Conservation (phyloP, 2,797 vertebrate genomes). For the Cephalopachus bancanus region DNA sequence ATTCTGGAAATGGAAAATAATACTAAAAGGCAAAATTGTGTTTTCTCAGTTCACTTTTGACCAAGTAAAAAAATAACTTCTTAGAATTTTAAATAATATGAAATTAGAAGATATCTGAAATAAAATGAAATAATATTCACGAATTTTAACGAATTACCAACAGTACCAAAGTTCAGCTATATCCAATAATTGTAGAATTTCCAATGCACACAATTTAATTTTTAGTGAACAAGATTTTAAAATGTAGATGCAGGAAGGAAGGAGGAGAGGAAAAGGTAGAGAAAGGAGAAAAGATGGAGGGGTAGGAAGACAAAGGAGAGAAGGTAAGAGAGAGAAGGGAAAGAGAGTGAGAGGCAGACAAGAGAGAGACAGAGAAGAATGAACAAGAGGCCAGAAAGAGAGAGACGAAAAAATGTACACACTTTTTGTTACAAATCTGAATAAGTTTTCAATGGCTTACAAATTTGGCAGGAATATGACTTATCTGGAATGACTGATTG, state of each 20-base stretch:
- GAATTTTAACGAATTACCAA: not conserved
- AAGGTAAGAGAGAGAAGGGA: not conserved
- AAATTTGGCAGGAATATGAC: not conserved
- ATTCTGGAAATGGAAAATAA: not conserved
- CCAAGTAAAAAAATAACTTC: not conserved
- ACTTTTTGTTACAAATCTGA: not conserved
- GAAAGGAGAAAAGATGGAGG: not conserved
- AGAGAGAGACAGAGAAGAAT: not conserved
- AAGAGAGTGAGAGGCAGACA: not conserved
- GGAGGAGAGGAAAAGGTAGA: not conserved
- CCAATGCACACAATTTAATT: not conserved
- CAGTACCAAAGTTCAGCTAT: not conserved
- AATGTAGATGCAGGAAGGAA: not conserved
- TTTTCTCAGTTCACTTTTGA: conserved; percentile 10
- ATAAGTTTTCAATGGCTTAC: not conserved
- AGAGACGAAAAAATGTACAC: not conserved
- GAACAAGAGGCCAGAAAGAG: not conserved
- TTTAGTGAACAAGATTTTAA: conserved; percentile 28
- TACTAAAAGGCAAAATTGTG: not conserved
- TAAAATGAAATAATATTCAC: not conserved
- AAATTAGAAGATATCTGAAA: not conserved
- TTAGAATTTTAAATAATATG: not conserved
- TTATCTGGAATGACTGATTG: not conserved
- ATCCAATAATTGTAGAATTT: not conserved
- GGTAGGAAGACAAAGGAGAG: not conserved